These are phyloP conservation scores for Sinocyclocheilus anshuiensis DNA, from an alignment of 2,113 vertebrate genomes.

Conservation along the genomic window DNA sequence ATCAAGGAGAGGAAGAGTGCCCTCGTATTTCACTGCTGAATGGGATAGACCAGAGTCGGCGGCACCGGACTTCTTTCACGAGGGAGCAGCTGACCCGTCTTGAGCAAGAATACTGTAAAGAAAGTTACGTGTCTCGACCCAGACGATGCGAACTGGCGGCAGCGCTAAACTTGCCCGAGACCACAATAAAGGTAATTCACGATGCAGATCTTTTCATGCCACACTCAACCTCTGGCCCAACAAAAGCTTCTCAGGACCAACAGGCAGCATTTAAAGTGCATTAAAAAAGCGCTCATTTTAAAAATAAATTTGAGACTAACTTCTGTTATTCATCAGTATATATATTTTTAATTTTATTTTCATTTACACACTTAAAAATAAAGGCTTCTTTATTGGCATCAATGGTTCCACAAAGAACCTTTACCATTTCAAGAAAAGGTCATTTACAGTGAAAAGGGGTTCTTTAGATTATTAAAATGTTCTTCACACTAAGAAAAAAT, in stretches of 20 bases:
- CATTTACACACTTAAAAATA: too few species aligned
- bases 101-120: slow-evolving; percentile 71
- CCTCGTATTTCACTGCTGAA: slow-evolving; percentile 57
- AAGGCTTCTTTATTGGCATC: too few species aligned
- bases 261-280: not conserved
- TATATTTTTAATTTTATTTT: too few species aligned
- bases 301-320: not conserved
- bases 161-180: slow-evolving; percentile 70
- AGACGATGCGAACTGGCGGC: slow-evolving; percentile 71
- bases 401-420: too few species aligned
- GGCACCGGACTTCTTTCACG: slow-evolving; percentile 72
- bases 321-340: not conserved
- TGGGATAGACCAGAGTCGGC: slow-evolving; percentile 67
- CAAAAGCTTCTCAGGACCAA: not conserved
- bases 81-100: slow-evolving; percentile 69
- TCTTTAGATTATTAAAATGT: too few species aligned
- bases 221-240: not conserved
- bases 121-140: slow-evolving; percentile 73
- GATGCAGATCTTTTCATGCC: not conserved
- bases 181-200: slow-evolving; percentile 67
- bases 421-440: too few species aligned
- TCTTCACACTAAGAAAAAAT: too few species aligned
- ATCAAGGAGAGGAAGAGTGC: slow-evolving; percentile 58
- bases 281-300: not conserved
- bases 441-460: too few species aligned